Percentiles rank a stretch among this genome's conserved stretches.
Evolutionary conservation across 2,797 vertebrate genomes (phyloP).

Genomic region (Orestias chungarensis): DNA sequence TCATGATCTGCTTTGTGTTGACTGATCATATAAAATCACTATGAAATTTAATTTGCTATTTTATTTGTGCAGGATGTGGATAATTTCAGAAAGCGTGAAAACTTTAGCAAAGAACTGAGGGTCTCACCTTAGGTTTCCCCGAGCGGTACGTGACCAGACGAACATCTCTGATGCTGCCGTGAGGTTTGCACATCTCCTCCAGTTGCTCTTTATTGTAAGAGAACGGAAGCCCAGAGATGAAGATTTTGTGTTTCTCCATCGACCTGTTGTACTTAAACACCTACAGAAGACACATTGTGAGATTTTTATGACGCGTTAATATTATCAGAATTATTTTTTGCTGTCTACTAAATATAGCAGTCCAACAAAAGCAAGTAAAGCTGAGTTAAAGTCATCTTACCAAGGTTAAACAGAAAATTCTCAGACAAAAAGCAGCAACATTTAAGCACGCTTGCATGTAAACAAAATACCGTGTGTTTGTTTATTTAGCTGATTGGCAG

Average conservation of each 20-base stretch:
- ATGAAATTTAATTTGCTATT: neutral
- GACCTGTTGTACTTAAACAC: conserved; percentile 93
- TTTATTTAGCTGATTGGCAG: neutral
- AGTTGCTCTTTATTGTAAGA: conserved; percentile 91
- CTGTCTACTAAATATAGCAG: neutral
- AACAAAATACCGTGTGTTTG: neutral
- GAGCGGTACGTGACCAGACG: conserved; percentile 95
- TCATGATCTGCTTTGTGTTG: neutral
- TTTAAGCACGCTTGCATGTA: neutral
- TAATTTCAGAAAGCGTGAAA: neutral
- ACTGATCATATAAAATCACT: neutral
- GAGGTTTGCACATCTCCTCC: conserved; percentile 85
- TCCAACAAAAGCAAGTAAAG: neutral
- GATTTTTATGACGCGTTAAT: neutral
- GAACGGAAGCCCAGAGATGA: conserved; percentile 93
- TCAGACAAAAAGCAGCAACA: neutral
- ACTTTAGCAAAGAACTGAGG: neutral
- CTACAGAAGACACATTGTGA: conserved; percentile 65
- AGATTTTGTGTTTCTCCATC: conserved; percentile 96
- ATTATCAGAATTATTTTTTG: no score
- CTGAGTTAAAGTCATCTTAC: neutral
- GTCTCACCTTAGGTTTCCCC: conserved; percentile 92
- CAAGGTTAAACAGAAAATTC: neutral
- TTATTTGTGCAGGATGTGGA: neutral
- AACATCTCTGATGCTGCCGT: conserved; percentile 89